Base-by-base conservation (phyloP, 1,140 invertebrate species). In the Heliothis subflexa region DNA sequence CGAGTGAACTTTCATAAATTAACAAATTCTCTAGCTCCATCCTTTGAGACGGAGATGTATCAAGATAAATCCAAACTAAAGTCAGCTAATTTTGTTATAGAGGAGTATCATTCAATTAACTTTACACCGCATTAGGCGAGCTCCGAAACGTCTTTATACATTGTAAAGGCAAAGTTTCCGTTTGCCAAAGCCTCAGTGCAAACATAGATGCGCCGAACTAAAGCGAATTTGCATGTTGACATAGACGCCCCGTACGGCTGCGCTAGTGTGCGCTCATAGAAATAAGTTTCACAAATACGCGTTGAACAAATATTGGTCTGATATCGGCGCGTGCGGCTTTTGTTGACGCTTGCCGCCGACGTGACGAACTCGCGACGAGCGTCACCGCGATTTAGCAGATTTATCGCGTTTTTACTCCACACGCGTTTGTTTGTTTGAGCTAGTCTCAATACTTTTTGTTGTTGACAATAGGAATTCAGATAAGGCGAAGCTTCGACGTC, bases 171-270 rank as follows among this genome's bases (percentile, higher is more conserved):
- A 78, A 88, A 90, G 86, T 90, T 90, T 83, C 77, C 83, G 76
- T 86, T 91, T 85, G 75, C 82, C 62, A 84, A 83, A 88, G 85
- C 85, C 83, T 68, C 57, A 85, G 73, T 78, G 80, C 84, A 90
- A 91, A 90, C 88, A 90, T 78, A 52, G 78, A 86, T 86, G 87
- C 83, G 83, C 73, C 62, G 77, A 85, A 87, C 87, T 90, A 81
- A 83, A 85, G 88, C 77, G 85, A 89, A 88, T 91, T 89, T 87
- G 81, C 87, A 85, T 89, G 86, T 89, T 89, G 85, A 87, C 81
- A 73, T 73, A 75, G 64, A 79, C 76, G 81, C 82, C 82, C 80
- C 86, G 81, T 49, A 72, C 57, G 79, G 45, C 52, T 45, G 64
- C 62, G 61, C 18, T 16, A 25, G 68, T 78, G 70, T 81, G 50